Base-by-base conservation (phyloP, 2,888 invertebrate species). In the Drosophila aldrichi region DNA sequence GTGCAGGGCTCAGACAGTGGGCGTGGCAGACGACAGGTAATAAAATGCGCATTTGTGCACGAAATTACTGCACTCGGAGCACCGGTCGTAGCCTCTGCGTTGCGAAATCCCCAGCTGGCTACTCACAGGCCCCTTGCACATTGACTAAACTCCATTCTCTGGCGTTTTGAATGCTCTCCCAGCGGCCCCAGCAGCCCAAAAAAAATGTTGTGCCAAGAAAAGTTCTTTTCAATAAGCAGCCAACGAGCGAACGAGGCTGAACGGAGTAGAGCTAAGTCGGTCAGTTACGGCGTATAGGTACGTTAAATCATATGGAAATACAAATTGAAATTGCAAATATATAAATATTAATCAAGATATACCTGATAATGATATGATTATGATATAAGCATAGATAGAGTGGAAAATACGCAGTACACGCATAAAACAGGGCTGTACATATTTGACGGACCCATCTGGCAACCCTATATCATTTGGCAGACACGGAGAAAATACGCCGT, bases 21-120 rank as follows among this genome's bases (percentile, higher is more conserved):
- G 29, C 68, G 60, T 51, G 58, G 44, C 65, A 44, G 60, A 6
- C 9, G 80, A 51, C 82, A 70, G 82, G 85, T 80, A 88, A 84
- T 86, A 85, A 86, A 86, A 89, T 88, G 73, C 82, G 86, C 89
- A 86, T 89, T 89, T 86, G 80, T 88, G 85, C 78, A 82, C 73
- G 49, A 75, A 89, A 88, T 82, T 82, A 77, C 70, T 74, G 79
- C 82, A 77, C 75, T 79, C 72, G 68, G 66, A 60, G 65, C 62
- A 61, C 57, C 54, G 66, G 66, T 60, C 74, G 41, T 34, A 54
- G 64, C 55, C 72, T n/a, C n/a, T n/a, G n/a, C n/a, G n/a, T n/a
- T n/a, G n/a, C n/a, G n/a, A n/a, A n/a, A n/a, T n/a, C n/a, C n/a
- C n/a, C n/a, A n/a, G n/a, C n/a, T n/a, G 69, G 51, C 60, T 60